These are phyloP conservation scores for Drosophila ercepeae DNA, from an alignment of 1,140 invertebrate species.

Conservation along the genomic window DNA sequence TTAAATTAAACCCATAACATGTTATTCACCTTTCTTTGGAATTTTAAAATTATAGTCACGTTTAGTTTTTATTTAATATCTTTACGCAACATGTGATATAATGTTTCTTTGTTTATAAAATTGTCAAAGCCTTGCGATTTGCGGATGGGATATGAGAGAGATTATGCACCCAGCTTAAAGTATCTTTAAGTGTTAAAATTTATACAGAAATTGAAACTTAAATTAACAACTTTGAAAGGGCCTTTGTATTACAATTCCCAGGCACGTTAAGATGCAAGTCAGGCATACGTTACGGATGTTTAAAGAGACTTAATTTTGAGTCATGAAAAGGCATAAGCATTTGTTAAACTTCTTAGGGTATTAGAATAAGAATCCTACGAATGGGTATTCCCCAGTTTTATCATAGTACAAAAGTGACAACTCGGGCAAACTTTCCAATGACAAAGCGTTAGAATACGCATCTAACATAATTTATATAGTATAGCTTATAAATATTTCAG, in stretches of 20 bases:
- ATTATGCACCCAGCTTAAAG: neutral
- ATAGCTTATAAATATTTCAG: constrained; percentile 30
- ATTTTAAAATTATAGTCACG: constrained; percentile 18
- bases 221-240: neutral
- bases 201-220: neutral
- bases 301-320: neutral
- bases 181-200: neutral
- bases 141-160: constrained; percentile 4
- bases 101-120: constrained; percentile 1
- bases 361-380: constrained; percentile 8
- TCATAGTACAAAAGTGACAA: constrained; percentile 4
- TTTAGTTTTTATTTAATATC: constrained; percentile 1
- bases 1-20: neutral
- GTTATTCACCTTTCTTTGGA: neutral
- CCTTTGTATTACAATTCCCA: constrained; percentile 3
- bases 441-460: constrained; percentile 15
- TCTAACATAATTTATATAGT: constrained; percentile 26
- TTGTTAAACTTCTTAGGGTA: constrained; percentile 12
- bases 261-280: neutral
- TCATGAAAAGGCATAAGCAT: constrained; percentile 3
- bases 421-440: constrained; percentile 28
- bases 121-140: constrained; percentile 14
- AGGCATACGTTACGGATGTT: neutral
- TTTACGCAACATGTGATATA: constrained; percentile 9
- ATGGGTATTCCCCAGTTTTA: constrained; percentile 10